Percentiles rank a stretch among this genome's conserved stretches.
phyloP scores from a whole-genome alignment of 2,888 invertebrate genomes.

The Polydrusus pterygomalis region DNA sequence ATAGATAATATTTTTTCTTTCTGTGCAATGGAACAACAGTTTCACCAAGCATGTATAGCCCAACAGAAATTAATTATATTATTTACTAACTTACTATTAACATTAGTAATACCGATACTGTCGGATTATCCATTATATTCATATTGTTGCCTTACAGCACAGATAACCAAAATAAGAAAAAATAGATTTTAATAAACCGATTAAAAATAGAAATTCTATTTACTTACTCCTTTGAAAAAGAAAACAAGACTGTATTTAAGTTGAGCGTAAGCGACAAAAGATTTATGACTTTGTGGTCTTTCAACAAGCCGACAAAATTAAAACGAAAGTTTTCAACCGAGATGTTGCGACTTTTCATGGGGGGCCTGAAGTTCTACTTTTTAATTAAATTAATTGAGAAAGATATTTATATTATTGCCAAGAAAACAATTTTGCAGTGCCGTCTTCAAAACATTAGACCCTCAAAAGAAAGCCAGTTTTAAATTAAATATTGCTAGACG shows the following conservation, averaged over 20 bases:
- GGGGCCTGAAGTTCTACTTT: constrained; percentile 29
- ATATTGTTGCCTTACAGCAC: too few relatives aligned
- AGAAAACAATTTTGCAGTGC: constrained; percentile 27
- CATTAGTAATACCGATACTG: too few relatives aligned
- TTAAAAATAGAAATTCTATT: constrained; percentile 33
- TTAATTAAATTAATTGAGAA: constrained; percentile 37
- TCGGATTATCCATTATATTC: too few relatives aligned
- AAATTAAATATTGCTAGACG: constrained; percentile 11
- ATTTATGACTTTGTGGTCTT: constrained; percentile 37
- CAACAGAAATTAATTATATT: too few relatives aligned
- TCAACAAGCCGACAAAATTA: constrained; percentile 32
- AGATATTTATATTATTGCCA: constrained; percentile 34
- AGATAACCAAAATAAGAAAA: not conserved
- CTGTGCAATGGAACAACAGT: too few relatives aligned
- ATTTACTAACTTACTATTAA: too few relatives aligned
- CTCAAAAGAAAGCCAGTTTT: not conserved
- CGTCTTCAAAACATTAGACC: not conserved
- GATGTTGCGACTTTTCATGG: constrained; percentile 21
- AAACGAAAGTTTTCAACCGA: constrained; percentile 34
- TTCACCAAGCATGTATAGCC: too few relatives aligned
- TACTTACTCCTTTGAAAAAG: constrained; percentile 21
- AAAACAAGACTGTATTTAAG: constrained; percentile 26
- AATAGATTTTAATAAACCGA: constrained; percentile 20
- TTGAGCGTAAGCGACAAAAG: constrained; percentile 28
- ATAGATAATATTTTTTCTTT: too few relatives aligned